A percentile compares a stretch with the other conserved stretches of the same genome.
Evolutionary conservation across 2,888 invertebrate genomes (phyloP).

Genomic region (Sabatieria punctata): DNA sequence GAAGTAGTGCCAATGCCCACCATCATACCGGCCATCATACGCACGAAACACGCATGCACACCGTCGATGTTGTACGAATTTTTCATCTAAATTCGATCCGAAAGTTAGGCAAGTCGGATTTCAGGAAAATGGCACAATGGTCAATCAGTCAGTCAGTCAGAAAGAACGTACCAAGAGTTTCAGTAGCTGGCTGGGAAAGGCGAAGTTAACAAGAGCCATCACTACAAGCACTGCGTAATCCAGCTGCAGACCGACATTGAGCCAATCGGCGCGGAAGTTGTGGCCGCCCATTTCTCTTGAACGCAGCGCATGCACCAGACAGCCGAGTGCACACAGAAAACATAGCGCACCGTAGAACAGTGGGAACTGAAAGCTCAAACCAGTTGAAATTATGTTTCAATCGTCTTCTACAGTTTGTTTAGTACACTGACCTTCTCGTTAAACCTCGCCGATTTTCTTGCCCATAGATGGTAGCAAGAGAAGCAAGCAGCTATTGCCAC

Average conservation of each 20-base stretch:
- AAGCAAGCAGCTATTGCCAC: neutral
- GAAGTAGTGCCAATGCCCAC: constrained; percentile 1
- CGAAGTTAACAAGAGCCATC: constrained; percentile 5
- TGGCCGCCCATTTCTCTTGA: constrained; percentile 3
- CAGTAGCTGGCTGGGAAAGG: constrained; percentile 9
- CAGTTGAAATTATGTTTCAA: neutral
- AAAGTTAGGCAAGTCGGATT: no score
- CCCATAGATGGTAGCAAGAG: constrained; percentile 2
- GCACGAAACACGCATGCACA: constrained; percentile 6
- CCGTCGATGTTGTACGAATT: constrained; percentile 4
- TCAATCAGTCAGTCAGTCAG: no score
- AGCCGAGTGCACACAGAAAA: constrained; percentile 3
- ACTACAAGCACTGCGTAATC: constrained; percentile 4
- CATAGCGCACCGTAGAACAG: constrained; percentile 1
- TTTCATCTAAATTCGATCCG: constrained; percentile 7
- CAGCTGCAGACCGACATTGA: constrained; percentile 4
- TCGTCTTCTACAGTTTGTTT: neutral
- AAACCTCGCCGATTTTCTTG: neutral
- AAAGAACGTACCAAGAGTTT: constrained; percentile 1
- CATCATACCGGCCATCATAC: constrained; percentile 6
- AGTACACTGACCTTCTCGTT: constrained; percentile 1
- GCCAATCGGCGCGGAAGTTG: neutral
- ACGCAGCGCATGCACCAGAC: constrained; percentile 2
- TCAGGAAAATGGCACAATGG: no score
- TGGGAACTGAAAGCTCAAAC: constrained; percentile 5